phyloP scores from a whole-genome alignment of 2,797 vertebrate species.

The Meda fulgida region DNA sequence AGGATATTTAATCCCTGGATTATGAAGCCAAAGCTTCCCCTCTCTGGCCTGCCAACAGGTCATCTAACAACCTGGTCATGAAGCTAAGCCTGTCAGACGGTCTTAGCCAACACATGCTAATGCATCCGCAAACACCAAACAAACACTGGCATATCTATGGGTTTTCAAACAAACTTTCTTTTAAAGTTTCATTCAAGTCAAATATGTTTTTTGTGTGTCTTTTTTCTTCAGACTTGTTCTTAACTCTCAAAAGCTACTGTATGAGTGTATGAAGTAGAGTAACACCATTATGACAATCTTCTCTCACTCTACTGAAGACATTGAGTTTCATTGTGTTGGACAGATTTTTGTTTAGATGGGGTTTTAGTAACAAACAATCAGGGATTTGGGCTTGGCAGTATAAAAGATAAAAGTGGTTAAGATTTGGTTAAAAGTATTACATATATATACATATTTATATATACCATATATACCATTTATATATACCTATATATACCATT shows the following conservation, averaged over 20 bases:
- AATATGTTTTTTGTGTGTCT: neutral
- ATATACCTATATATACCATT: no score
- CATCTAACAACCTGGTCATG: slow-evolving; percentile 44
- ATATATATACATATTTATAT: no score
- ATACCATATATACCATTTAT: no score
- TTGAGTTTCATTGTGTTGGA: no score
- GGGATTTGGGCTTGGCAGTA: no score
- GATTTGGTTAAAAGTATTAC: no score
- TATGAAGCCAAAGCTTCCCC: slow-evolving; percentile 44
- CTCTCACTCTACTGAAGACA: neutral
- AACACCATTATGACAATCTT: neutral
- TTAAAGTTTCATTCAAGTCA: neutral
- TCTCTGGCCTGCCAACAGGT: slow-evolving; percentile 50
- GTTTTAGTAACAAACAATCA: no score
- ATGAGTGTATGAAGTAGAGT: no score
- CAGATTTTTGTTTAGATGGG: no score
- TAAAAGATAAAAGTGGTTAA: no score
- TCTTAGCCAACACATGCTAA: slow-evolving; percentile 32
- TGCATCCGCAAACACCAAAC: neutral
- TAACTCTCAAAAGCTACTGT: no score
- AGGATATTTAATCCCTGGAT: slow-evolving; percentile 45
- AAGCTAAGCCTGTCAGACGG: slow-evolving; percentile 41
- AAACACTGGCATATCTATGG: neutral
- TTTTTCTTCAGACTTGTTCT: neutral
- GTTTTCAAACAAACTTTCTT: neutral